Percentiles rank a stretch among this genome's conserved stretches.
Evolutionary conservation across 2,113 vertebrate genomes (phyloP).

Genomic region (Cacatua alba): DNA sequence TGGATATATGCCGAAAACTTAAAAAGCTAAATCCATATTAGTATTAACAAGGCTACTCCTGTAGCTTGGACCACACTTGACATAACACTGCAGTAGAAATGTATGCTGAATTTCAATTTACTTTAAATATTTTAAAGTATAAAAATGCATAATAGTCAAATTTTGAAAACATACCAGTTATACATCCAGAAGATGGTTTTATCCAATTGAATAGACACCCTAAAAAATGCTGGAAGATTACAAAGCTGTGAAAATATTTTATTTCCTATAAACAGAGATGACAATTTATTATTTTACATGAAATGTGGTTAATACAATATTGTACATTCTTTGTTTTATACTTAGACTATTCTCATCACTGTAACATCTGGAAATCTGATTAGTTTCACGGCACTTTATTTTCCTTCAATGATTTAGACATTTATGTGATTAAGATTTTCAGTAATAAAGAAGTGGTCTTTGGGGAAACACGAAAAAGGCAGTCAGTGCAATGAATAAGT

Average conservation of each 20-base stretch:
- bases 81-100: not conserved
- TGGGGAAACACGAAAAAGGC: not conserved
- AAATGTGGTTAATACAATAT: not conserved
- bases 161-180: not conserved
- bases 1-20: not conserved
- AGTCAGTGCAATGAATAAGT: not conserved
- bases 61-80: not conserved
- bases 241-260: not conserved
- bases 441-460: not conserved
- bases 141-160: not conserved
- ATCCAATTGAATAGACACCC: not conserved
- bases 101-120: not conserved
- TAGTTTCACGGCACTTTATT: not conserved
- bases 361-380: not conserved
- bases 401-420: not conserved
- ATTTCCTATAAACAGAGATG: not conserved
- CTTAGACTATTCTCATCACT: not conserved
- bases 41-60: not conserved
- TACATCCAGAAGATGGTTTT: not conserved
- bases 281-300: not conserved
- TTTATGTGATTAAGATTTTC: not conserved
- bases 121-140: not conserved
- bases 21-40: not conserved
- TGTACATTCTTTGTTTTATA: not conserved
- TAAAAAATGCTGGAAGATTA: not conserved